Percentiles rank a stretch among this genome's conserved stretches.
phyloP scores from a whole-genome alignment of 2,888 invertebrate genomes.

The Plutella xylostella region DNA sequence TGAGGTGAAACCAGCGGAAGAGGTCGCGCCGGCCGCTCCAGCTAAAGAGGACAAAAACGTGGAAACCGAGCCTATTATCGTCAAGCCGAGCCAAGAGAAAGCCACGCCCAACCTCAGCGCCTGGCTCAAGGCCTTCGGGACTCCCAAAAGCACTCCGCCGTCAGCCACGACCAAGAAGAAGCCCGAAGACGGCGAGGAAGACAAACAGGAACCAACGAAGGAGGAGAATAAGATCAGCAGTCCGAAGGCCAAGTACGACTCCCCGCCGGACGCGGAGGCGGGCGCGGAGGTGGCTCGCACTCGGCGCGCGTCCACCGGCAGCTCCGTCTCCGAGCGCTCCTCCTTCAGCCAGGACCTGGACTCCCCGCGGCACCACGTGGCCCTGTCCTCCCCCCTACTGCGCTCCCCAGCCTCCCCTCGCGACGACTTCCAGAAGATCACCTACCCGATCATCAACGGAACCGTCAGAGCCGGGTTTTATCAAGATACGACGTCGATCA shows the following conservation, averaged over 20 bases:
- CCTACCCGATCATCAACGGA: conserved; percentile 82
- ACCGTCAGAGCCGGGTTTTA: conserved; percentile 90
- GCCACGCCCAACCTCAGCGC: conserved; percentile 89
- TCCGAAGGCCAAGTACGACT: conserved; percentile 51
- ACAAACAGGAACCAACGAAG: conserved; percentile 48
- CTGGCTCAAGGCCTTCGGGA: conserved; percentile 93
- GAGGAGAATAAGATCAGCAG: conserved; percentile 31
- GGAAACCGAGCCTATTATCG: conserved; percentile 45
- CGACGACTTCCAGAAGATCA: conserved; percentile 76
- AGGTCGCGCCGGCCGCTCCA: conserved; percentile 26
- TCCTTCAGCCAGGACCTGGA: conserved; percentile 83
- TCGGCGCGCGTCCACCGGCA: conserved; percentile 81
- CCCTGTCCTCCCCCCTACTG: conserved; percentile 78
- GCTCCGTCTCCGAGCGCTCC: conserved; percentile 82
- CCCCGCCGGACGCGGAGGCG: conserved; percentile 42
- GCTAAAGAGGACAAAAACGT: conserved; percentile 55
- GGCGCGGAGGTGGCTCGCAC: conserved; percentile 59
- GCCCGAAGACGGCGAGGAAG: conserved; percentile 60
- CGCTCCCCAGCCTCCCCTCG: conserved; percentile 84
- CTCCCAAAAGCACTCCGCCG: conserved; percentile 75
- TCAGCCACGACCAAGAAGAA: conserved; percentile 73
- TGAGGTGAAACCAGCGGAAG: conserved; percentile 32
- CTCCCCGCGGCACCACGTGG: conserved; percentile 79
- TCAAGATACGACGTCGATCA: conserved; percentile 87
- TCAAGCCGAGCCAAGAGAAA: conserved; percentile 70